These are phyloP conservation scores for Zaprionus ornatus DNA, from an alignment of 1,140 invertebrate species.

Conservation along the genomic window DNA sequence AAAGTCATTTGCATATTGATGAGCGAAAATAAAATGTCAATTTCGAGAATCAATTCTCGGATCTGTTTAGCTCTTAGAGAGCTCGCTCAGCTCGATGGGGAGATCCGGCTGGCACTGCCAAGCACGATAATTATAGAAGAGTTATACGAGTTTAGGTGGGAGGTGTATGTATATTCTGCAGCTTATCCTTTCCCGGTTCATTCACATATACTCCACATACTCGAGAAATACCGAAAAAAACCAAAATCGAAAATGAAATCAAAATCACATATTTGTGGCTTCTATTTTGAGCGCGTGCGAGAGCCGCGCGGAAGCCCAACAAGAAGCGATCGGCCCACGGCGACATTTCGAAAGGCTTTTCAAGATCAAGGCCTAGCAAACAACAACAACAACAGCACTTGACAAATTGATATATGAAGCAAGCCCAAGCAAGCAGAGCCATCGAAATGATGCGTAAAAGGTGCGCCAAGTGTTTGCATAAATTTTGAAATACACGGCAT, in stretches of 20 bases:
- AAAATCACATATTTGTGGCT: constrained; percentile 17
- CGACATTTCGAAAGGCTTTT: constrained; percentile 80
- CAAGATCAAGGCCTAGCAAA: constrained; percentile 72
- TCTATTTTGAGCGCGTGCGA: constrained; percentile 51
- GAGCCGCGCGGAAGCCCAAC: constrained; percentile 64
- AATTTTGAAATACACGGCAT: constrained; percentile 67
- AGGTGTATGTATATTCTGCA: not conserved
- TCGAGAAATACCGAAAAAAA: constrained; percentile 29
- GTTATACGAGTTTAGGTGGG: constrained; percentile 28
- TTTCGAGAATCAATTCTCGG: constrained; percentile 51
- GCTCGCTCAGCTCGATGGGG: not conserved
- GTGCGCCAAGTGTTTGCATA: constrained; percentile 69
- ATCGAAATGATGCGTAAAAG: constrained; percentile 66
- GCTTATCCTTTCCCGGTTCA: constrained; percentile 72
- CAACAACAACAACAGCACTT: constrained; percentile 43
- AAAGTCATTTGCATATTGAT: constrained; percentile 75
- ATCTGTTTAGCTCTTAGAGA: not conserved
- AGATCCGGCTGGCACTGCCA: constrained; percentile 77
- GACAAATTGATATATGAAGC: constrained; percentile 71
- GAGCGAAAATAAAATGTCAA: constrained; percentile 70
- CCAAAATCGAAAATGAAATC: not conserved
- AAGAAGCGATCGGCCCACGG: constrained; percentile 31
- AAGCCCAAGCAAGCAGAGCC: constrained; percentile 43
- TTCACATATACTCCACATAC: constrained; percentile 67
- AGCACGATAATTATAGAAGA: constrained; percentile 53